Conservation (phyloP, 2,888 invertebrate genomes). For the Dromius quadrimaculatus region DNA sequence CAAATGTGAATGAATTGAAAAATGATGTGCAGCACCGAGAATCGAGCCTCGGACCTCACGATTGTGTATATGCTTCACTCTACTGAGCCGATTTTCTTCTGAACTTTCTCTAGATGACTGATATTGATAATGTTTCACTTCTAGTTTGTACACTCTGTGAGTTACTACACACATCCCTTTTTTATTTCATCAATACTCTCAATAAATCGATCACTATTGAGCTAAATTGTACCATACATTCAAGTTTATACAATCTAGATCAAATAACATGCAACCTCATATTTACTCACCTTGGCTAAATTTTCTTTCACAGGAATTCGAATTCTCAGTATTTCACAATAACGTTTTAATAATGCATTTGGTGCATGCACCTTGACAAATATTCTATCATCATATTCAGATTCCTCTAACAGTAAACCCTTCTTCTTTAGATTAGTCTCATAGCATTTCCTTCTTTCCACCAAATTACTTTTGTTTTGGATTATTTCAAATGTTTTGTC, state of each 20-base stretch:
- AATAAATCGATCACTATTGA: background rate
- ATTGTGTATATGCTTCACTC: too few species aligned
- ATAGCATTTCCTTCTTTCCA: constrained; percentile 62
- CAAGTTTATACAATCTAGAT: background rate
- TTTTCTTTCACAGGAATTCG: constrained; percentile 79
- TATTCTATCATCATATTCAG: constrained; percentile 26
- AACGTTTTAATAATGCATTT: constrained; percentile 76
- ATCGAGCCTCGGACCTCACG: too few species aligned
- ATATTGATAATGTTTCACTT: background rate
- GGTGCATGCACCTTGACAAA: constrained; percentile 82
- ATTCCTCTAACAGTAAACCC: constrained; percentile 58
- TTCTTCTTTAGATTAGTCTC: constrained; percentile 74
- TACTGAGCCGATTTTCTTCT: too few species aligned
- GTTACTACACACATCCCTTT: background rate
- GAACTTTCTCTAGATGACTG: too few species aligned
- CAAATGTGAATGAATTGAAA: too few species aligned
- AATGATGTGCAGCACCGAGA: too few species aligned
- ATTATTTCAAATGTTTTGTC: constrained; percentile 54
- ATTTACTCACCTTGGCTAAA: constrained; percentile 26
- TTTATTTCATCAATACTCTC: background rate
- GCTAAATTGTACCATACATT: background rate
- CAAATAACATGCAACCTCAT: too few species aligned
- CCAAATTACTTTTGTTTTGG: constrained; percentile 68
- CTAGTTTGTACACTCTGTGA: background rate
- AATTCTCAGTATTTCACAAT: constrained; percentile 81